Evolutionary conservation across 2,797 vertebrate species (phyloP), one percentile per base, ranked within the genome.

Genomic region (Peromyscus melanophrys): DNA sequence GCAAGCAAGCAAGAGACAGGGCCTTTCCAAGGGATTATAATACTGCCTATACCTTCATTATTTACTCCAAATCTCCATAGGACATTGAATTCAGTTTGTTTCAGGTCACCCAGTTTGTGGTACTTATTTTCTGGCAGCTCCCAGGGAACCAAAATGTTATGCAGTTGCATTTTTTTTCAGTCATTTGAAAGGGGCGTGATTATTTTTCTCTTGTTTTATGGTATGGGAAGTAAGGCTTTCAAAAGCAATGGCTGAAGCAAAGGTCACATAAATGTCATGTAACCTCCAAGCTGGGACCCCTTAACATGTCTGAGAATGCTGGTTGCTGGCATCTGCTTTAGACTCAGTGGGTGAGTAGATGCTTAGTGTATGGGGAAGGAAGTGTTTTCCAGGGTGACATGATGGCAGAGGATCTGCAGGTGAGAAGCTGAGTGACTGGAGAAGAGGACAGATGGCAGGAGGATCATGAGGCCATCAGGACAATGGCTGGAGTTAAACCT

Each of bases 161-260:
- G 59, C 75, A 52, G 73, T 85, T 57, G 57, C 1, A 37, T 84
- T 95, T 85, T 19, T 14, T 82, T 37, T 34, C n/a, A 55, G 27
- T 34, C n/a, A 85, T 34, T n/a, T 27, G 14, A 13, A 10, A 7
- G 10, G 43, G 31, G 19, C 0, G 7, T 37, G 46, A 8, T n/a
- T 84, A 71, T 19, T 46, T 75, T 92, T 95, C 37, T 81, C 49
- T 17, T 71, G 11, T 76, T 89, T 83, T 80, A 43, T 23, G 29
- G 25, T 69, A n/a, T 49, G 10, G 57, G 76, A 96, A 90, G 59
- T 27, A n/a, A 90, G 46, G 49, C 76, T 78, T 69, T 89, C 40
- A 92, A 61, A 69, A 3, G 2, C 17, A 90, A 55, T 10, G n/a
- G 29, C 43, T 67, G 34, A 80, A 75, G 82, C 52, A 55, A 89